Conservation (phyloP, 2,888 invertebrate species). For the Caenorhabditis sp. region DNA sequence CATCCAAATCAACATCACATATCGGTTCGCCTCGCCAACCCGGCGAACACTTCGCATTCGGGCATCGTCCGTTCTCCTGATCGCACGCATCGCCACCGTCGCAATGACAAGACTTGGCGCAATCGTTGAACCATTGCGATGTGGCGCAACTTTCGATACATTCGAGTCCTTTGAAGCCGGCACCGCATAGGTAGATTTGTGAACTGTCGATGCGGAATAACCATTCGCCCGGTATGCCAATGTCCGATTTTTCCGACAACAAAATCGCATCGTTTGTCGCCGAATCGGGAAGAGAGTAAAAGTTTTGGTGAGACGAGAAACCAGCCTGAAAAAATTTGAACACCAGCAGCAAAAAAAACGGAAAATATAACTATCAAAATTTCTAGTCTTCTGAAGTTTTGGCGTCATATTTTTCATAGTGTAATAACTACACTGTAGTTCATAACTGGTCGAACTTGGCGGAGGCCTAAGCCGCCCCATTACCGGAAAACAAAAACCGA, state of each 20-base stretch:
- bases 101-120: constrained; percentile 64
- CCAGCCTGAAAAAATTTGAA: constrained; percentile 43
- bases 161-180: constrained; percentile 70
- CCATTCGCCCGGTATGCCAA: constrained; percentile 71
- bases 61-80: constrained; percentile 65
- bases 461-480: too few relatives aligned
- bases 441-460: too few relatives aligned
- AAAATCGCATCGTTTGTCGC: constrained; percentile 59
- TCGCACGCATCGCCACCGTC: constrained; percentile 62
- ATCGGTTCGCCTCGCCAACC: constrained; percentile 65
- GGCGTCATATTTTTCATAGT: too few relatives aligned
- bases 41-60: constrained; percentile 60
- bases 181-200: constrained; percentile 68
- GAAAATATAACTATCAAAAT: too few relatives aligned
- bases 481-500: too few relatives aligned
- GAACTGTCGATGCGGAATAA: constrained; percentile 66
- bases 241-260: constrained; percentile 68
- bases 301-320: constrained; percentile 39
- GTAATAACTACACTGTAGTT: too few relatives aligned
- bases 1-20: constrained; percentile 76
- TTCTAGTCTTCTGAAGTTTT: too few relatives aligned
- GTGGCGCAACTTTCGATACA: constrained; percentile 66
- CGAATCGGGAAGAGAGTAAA: constrained; percentile 67
- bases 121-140: constrained; percentile 58
- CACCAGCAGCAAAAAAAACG: too few relatives aligned